Evolutionary conservation across 2,888 invertebrate species (phyloP).

Genomic region (Apotomis turbidana): DNA sequence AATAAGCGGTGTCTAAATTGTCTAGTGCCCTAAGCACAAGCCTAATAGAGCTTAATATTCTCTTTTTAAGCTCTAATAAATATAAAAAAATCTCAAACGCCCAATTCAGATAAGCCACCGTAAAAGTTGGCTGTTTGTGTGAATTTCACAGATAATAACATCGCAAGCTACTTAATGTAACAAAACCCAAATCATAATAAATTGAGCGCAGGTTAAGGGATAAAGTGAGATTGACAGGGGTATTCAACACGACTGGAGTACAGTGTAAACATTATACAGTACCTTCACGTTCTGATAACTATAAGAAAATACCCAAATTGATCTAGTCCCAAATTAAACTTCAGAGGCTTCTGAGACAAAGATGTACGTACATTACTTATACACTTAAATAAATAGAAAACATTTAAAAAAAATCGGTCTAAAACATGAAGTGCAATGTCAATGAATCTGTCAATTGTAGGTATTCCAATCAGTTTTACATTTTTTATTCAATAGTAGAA

Average conservation of each 20-base stretch:
- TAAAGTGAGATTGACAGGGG: conserved; percentile 72
- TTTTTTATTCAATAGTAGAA: too few relatives aligned
- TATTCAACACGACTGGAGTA: conserved; percentile 61
- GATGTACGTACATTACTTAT: too few relatives aligned
- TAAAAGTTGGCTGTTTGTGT: conserved; percentile 22
- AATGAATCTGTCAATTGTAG: too few relatives aligned
- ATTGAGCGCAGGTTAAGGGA: conserved; percentile 71
- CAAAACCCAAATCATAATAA: conserved; percentile 66
- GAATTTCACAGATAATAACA: conserved; percentile 39
- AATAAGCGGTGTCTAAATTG: too few relatives aligned
- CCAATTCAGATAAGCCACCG: conserved; percentile 1
- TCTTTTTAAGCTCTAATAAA: not conserved
- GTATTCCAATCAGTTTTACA: too few relatives aligned
- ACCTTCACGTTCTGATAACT: not conserved
- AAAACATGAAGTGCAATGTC: too few relatives aligned
- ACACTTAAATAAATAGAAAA: too few relatives aligned
- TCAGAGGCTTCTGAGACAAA: too few relatives aligned
- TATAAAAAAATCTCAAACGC: conserved; percentile 12
- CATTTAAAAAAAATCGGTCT: too few relatives aligned
- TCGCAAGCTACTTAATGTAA: conserved; percentile 39
- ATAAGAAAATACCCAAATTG: too few relatives aligned
- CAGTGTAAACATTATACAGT: conserved; percentile 4
- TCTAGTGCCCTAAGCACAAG: not conserved
- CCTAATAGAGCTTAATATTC: too few relatives aligned
- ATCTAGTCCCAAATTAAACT: too few relatives aligned